These are phyloP conservation scores for Aldabrachelys gigantea DNA, from an alignment of 2,113 vertebrate genomes.

Conservation along the genomic window DNA sequence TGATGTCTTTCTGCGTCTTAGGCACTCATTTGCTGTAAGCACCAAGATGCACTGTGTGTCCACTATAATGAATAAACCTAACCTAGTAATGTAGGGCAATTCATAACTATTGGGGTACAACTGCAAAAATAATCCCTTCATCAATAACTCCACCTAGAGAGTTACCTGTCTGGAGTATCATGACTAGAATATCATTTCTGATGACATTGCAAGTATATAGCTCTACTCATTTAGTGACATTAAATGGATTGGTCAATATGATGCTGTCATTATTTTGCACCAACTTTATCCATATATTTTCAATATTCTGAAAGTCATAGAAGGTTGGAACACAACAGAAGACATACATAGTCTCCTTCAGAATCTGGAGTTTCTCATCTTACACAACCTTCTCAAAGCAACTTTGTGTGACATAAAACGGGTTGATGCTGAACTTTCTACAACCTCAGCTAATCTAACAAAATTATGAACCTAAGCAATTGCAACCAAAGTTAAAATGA, in stretches of 20 bases:
- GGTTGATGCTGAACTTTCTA: neutral
- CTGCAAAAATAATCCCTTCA: neutral
- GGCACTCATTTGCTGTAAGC: too few species aligned
- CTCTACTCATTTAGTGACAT: neutral
- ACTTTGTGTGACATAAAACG: neutral
- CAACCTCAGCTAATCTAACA: slow-evolving; percentile 4
- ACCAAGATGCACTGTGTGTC: neutral
- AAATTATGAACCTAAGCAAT: slow-evolving; percentile 13
- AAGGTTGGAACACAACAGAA: neutral
- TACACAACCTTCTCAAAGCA: neutral
- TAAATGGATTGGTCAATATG: neutral
- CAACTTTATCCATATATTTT: neutral
- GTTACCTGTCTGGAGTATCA: neutral
- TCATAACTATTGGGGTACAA: neutral
- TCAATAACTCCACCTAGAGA: neutral
- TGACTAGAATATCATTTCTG: neutral
- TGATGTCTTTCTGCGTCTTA: neutral
- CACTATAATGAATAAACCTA: neutral
- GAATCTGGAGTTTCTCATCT: neutral
- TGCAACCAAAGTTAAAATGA: slow-evolving; percentile 57
- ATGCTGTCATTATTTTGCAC: slow-evolving; percentile 21
- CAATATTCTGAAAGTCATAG: slow-evolving; percentile 32
- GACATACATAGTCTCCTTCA: neutral
- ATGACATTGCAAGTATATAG: neutral
- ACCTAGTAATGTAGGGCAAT: neutral